Evolutionary conservation across 2,113 vertebrate genomes (phyloP).

Genomic region (Phyllostomus discolor): DNA sequence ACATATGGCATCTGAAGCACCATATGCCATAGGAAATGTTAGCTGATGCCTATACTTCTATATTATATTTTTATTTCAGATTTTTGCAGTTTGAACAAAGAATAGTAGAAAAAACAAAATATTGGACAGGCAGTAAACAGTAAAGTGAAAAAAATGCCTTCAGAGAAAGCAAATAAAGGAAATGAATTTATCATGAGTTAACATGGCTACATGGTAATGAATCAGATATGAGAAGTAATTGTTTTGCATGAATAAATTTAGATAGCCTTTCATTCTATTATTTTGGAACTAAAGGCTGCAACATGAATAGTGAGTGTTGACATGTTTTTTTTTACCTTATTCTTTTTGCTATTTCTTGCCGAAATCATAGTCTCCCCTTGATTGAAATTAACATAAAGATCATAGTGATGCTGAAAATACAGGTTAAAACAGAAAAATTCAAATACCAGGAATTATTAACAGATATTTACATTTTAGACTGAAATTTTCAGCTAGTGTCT

Average conservation of each 20-base stretch:
- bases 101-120: constrained; percentile 85
- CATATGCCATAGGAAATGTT: constrained; percentile 99
- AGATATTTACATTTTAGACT: not conserved
- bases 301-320: not conserved
- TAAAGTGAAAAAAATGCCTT: constrained; percentile 69
- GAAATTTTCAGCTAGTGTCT: not conserved
- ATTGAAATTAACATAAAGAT: constrained; percentile 10
- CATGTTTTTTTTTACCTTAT: constrained; percentile 39
- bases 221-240: constrained; percentile 45
- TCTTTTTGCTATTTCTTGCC: constrained; percentile 50
- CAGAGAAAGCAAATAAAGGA: constrained; percentile 73
- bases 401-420: not conserved
- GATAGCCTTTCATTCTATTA: constrained; percentile 40
- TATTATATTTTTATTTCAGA: constrained; percentile 85
- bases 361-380: constrained; percentile 23
- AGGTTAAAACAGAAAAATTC: constrained; percentile 39
- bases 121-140: constrained; percentile 83
- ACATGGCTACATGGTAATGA: constrained; percentile 46
- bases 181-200: constrained; percentile 57
- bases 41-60: constrained; percentile 94
- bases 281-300: constrained; percentile 42
- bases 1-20: constrained; percentile 99
- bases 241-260: constrained; percentile 51
- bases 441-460: not conserved
- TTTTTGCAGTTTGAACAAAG: constrained; percentile 88